A percentile compares a stretch with the other conserved stretches of the same genome.
Conservation (phyloP, 1,140 invertebrate genomes). For the Leptoteleia sp. region DNA sequence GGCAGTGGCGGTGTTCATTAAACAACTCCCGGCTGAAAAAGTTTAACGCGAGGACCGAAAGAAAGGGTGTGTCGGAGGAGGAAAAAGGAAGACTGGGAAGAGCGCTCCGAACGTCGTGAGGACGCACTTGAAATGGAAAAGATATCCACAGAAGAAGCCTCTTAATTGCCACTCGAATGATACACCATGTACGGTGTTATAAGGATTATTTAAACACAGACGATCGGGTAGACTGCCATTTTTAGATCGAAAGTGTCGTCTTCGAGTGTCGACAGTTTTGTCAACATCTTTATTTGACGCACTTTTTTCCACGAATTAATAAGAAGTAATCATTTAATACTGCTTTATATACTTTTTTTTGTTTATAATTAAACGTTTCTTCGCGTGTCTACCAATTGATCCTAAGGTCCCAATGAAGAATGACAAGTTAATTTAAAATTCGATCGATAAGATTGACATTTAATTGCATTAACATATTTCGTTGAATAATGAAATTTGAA, state of each 20-base stretch:
- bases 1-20: slow-evolving; percentile 63
- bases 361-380: slow-evolving; percentile 6
- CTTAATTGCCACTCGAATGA: slow-evolving; percentile 62
- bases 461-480: no score
- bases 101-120: slow-evolving; percentile 36
- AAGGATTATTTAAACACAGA: slow-evolving; percentile 48
- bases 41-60: slow-evolving; percentile 43
- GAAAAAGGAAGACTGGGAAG: slow-evolving; percentile 37
- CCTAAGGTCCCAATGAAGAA: no score
- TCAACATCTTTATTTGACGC: slow-evolving; percentile 53
- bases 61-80: slow-evolving; percentile 55
- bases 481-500: no score
- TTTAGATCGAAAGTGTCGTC: slow-evolving; percentile 51
- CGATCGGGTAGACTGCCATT: slow-evolving; percentile 39
- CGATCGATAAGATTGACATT: no score
- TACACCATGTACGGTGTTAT: slow-evolving; percentile 56
- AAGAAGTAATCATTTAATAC: slow-evolving; percentile 2
- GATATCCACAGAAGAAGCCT: slow-evolving; percentile 52
- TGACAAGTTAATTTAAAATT: no score
- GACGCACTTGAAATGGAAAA: slow-evolving; percentile 55
- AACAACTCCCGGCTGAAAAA: slow-evolving; percentile 64
- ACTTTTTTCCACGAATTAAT: slow-evolving; percentile 20
- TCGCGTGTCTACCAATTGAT: not conserved
- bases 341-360: not conserved
- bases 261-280: slow-evolving; percentile 54